A percentile compares a stretch with the other conserved stretches of the same genome.
phyloP scores from a whole-genome alignment of 1,140 invertebrate species.

The Calycopis cecrops region DNA sequence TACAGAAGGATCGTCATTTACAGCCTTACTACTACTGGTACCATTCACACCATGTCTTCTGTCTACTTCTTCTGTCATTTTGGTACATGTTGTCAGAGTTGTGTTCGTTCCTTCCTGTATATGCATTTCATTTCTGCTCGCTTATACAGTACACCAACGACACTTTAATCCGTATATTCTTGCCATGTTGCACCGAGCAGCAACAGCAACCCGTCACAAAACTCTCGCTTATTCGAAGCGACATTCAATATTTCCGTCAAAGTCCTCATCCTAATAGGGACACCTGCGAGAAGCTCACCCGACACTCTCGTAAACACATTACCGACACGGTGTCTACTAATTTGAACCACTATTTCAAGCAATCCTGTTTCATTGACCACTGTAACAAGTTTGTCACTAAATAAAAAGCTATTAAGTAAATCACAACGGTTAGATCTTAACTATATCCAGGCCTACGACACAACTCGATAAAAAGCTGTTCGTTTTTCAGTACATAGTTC shows the following conservation, averaged over 20 bases:
- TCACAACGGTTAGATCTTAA: constrained; percentile 62
- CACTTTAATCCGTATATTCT: constrained; percentile 55
- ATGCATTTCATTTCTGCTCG: constrained; percentile 74
- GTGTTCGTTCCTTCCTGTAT: constrained; percentile 74
- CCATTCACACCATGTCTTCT: constrained; percentile 79
- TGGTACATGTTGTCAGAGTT: constrained; percentile 79
- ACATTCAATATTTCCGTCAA: constrained; percentile 58
- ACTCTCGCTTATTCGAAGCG: constrained; percentile 45
- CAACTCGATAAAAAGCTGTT: constrained; percentile 72
- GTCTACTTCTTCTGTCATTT: constrained; percentile 80
- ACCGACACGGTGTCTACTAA: constrained; percentile 61
- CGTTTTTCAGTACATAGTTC: constrained; percentile 75
- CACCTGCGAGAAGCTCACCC: constrained; percentile 61
- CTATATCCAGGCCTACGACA: constrained; percentile 67
- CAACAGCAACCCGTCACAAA: constrained; percentile 44
- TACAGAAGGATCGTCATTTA: constrained; percentile 55
- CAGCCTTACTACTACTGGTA: constrained; percentile 74
- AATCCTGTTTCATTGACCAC: constrained; percentile 39
- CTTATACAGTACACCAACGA: constrained; percentile 58
- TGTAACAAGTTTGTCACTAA: constrained; percentile 46
- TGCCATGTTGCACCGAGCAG: constrained; percentile 56
- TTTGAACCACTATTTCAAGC: constrained; percentile 41
- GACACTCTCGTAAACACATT: constrained; percentile 69
- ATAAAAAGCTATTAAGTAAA: constrained; percentile 54
- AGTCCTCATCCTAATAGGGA: constrained; percentile 71